A percentile compares a stretch with the other conserved stretches of the same genome.
phyloP scores from a whole-genome alignment of 1,140 invertebrate genomes.

The Drosophila punjabiensis region DNA sequence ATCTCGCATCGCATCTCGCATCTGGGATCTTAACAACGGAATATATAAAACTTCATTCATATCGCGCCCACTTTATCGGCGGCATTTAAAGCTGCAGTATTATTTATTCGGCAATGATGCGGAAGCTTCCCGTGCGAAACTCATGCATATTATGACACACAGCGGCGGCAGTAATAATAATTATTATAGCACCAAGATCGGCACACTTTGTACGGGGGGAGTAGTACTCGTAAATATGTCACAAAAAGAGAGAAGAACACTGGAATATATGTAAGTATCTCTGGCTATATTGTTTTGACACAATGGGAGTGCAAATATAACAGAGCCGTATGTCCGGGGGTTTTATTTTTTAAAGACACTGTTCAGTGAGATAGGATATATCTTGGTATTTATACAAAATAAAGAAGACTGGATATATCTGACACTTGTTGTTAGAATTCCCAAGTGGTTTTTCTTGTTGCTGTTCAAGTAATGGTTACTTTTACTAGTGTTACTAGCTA shows the following conservation, averaged over 20 bases:
- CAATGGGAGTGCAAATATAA: constrained; percentile 37
- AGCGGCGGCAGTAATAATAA: constrained; percentile 31
- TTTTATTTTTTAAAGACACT: background rate
- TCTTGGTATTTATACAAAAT: background rate
- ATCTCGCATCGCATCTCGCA: constrained; percentile 17
- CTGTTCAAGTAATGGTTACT: background rate
- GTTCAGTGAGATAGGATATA: background rate
- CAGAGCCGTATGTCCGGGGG: background rate
- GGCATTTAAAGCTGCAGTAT: constrained; percentile 19
- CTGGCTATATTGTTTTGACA: constrained; percentile 39
- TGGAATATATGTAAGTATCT: constrained; percentile 13
- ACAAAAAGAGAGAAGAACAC: background rate
- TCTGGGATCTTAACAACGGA: constrained; percentile 17
- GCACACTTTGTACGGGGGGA: constrained; percentile 52
- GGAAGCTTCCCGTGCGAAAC: constrained; percentile 39
- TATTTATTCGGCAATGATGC: constrained; percentile 48
- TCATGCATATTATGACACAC: constrained; percentile 53
- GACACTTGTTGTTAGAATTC: background rate
- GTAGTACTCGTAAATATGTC: constrained; percentile 17
- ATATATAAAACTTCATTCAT: constrained; percentile 50
- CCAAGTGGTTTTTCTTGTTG: background rate
- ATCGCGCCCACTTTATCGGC: constrained; percentile 39
- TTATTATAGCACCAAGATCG: constrained; percentile 52
- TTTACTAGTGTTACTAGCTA: no score
- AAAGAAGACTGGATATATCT: background rate